Conservation (phyloP, 2,113 vertebrate genomes). For the Nycticebus coucang region DNA sequence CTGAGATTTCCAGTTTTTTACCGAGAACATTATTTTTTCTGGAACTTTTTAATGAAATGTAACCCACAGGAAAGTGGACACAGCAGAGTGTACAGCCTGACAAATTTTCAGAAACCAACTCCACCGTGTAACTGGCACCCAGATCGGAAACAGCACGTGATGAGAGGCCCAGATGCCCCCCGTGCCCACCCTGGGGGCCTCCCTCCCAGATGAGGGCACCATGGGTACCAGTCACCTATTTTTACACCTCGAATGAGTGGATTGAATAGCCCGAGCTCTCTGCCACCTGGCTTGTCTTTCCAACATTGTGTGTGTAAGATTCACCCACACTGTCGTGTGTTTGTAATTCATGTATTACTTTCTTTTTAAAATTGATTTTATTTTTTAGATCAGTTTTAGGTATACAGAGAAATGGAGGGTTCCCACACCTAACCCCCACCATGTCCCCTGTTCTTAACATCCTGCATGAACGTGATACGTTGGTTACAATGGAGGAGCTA, state of each 20-base stretch:
- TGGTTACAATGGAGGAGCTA: rapidly evolving
- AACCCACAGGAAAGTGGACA: conserved; percentile 44
- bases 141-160: not conserved
- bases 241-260: rapidly evolving
- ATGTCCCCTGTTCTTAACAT: rapidly evolving
- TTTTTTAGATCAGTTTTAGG: not conserved
- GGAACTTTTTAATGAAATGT: conserved; percentile 43
- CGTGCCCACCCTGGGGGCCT: not conserved
- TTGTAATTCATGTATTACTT: no score
- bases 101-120: not conserved
- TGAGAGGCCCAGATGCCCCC: not conserved
- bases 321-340: not conserved
- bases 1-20: conserved; percentile 18
- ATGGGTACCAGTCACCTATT: rapidly evolving
- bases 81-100: not conserved
- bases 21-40: conserved; percentile 16
- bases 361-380: not conserved
- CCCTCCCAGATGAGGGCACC: rapidly evolving
- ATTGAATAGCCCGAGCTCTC: not conserved
- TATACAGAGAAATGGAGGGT: not conserved
- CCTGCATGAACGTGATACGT: rapidly evolving
- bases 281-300: not conserved
- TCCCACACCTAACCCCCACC: not conserved
- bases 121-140: not conserved
- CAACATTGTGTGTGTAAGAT: not conserved